Evolutionary conservation across 2,113 vertebrate species (phyloP), one percentile per base, ranked within the genome.

Genomic region (Ophthalmotilapia sp.): DNA sequence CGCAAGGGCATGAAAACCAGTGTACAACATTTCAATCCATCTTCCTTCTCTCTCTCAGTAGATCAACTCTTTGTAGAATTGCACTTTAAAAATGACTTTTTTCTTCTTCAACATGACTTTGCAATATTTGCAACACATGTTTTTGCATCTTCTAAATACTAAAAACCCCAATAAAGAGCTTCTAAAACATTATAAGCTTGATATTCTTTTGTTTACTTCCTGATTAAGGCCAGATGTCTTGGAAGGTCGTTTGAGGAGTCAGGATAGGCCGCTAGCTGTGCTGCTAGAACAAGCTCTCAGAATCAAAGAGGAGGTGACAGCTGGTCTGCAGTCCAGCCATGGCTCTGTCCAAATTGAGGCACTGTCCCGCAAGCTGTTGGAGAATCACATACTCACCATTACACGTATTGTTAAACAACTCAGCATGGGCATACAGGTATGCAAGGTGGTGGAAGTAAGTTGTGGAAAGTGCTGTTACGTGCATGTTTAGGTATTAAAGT

Each of bases 371-470:
- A 96, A 89, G 79, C 93, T 97, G 55, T 95, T 98, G 91, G 96
- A 98, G 93, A 97, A 92, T 70, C 97, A 97, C 85, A 95, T 98
- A 86, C 95, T 97, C 86, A 97, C 94, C 65, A 96, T 97, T 80
- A 97, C 96, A 6, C 94, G 88, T 84, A 97, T 97, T 1, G 92
- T 98, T 83, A 96, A 96, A 94, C 97, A 97, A 87, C 96, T 98
- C 84, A 97, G 95, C 89, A 94, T 93, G 56, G 95, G 97, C 77
- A 96, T 96, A 47, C 95, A 98, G 97, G 97, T 97, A 92, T 6
- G 45, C 7, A 80, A 77, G 23, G 60, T 38, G 31, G 47, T 83
- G 33, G 7, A 10, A 40, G 21, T 6, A 4, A 8, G 23, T 29
- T 36, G 15, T 68, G 31, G 3, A 33, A 60, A 47, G 70, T 77